Evolutionary conservation across 1,140 invertebrate species (phyloP).

Genomic region (Stratiolaelaps scimitus): DNA sequence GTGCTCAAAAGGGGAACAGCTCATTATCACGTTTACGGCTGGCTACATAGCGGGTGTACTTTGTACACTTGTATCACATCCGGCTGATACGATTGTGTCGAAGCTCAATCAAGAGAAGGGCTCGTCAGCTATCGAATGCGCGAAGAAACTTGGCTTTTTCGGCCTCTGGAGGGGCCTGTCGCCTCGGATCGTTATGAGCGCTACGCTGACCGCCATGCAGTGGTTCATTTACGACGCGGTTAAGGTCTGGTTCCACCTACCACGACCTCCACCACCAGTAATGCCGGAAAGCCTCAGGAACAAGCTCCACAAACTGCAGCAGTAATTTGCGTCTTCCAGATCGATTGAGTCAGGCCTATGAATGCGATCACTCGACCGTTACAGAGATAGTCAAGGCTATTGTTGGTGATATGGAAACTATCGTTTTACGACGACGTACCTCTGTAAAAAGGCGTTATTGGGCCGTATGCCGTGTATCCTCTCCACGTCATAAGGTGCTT

Average conservation of each 20-base stretch:
- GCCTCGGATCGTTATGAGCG: constrained; percentile 98
- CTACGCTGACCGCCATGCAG: constrained; percentile 93
- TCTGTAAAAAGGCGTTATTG: too few relatives aligned
- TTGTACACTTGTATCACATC: constrained; percentile 97
- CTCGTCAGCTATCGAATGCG: constrained; percentile 57
- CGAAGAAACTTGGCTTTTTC: constrained; percentile 54
- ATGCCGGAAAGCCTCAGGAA: constrained; percentile 92
- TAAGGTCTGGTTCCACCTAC: constrained; percentile 75
- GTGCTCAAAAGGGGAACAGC: constrained; percentile 83
- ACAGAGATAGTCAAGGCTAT: too few relatives aligned
- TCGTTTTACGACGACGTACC: too few relatives aligned
- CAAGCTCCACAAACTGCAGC: constrained; percentile 52
- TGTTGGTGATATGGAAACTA: too few relatives aligned
- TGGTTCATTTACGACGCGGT: constrained; percentile 99
- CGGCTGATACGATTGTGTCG: constrained; percentile 95
- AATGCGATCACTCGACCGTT: too few relatives aligned
- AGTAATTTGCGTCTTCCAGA: too few relatives aligned
- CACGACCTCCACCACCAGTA: constrained; percentile 90
- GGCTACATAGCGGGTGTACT: constrained; percentile 98
- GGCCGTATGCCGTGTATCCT: too few relatives aligned
- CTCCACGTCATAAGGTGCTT: too few relatives aligned
- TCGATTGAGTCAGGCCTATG: too few relatives aligned
- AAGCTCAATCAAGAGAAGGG: constrained; percentile 80
- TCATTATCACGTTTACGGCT: constrained; percentile 90
- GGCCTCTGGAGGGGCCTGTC: constrained; percentile 90